Conservation (phyloP, 2,113 vertebrate genomes). For the Macaca mulatta region DNA sequence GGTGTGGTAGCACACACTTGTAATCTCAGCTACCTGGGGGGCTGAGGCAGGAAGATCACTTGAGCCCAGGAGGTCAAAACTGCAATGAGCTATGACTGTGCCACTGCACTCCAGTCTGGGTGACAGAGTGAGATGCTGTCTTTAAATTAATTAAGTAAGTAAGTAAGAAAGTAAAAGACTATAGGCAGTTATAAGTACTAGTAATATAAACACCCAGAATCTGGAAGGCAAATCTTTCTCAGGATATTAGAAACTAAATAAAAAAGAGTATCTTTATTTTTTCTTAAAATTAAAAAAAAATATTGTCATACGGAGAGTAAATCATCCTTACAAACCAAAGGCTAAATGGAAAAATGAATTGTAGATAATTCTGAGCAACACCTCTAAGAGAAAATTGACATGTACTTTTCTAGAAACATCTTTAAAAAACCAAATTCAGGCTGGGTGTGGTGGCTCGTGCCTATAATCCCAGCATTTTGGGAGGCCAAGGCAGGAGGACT, state of each 20-base stretch:
- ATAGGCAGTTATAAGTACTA: background rate
- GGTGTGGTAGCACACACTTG: too few relatives aligned
- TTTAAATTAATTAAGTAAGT: too few relatives aligned
- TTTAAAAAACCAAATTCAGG: background rate
- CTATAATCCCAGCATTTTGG: too few relatives aligned
- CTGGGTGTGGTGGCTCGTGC: too few relatives aligned
- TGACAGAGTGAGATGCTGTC: too few relatives aligned
- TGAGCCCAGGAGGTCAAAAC: too few relatives aligned
- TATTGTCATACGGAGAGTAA: background rate
- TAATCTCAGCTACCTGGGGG: too few relatives aligned
- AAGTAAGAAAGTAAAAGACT: background rate
- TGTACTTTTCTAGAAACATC: slow-evolving; percentile 11
- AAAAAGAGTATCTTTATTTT: background rate
- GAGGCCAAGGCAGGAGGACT: too few relatives aligned
- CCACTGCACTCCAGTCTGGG: too few relatives aligned
- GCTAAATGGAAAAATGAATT: slow-evolving; percentile 33
- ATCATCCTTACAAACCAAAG: background rate
- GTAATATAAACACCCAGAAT: background rate
- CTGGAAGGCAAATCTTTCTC: slow-evolving; percentile 18
- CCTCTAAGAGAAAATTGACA: background rate
- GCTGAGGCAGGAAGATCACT: too few relatives aligned
- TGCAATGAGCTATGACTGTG: too few relatives aligned
- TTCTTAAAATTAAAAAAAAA: background rate
- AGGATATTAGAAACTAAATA: slow-evolving; percentile 1
- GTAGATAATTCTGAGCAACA: background rate